These are phyloP conservation scores for Halcyon smyrnensis DNA, from an alignment of 2,797 vertebrate species.

Conservation along the genomic window DNA sequence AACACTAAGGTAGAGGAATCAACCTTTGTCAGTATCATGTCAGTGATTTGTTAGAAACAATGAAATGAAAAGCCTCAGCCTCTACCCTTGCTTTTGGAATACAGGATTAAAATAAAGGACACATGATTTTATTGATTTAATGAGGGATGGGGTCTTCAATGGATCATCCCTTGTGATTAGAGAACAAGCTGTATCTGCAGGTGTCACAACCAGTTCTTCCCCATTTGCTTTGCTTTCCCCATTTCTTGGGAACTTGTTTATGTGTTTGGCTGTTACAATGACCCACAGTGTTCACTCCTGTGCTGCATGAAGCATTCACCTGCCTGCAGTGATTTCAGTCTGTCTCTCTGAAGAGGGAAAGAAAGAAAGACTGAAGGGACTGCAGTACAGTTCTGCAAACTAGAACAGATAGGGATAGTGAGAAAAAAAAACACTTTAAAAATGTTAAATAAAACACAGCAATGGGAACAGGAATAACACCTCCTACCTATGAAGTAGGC, in stretches of 20 bases:
- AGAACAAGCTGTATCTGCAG: constrained; percentile 28
- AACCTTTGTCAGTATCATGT: constrained; percentile 75
- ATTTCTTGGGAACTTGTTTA: constrained; percentile 52
- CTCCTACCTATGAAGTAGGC: constrained; percentile 60
- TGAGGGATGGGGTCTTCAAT: constrained; percentile 60
- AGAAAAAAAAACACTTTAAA: not conserved
- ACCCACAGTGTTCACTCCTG: constrained; percentile 54
- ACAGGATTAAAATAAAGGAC: constrained; percentile 79
- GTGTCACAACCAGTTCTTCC: constrained; percentile 22
- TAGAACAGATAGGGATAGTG: constrained; percentile 21
- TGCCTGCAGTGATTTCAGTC: constrained; percentile 64
- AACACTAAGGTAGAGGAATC: constrained; percentile 78
- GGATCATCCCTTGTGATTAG: constrained; percentile 43
- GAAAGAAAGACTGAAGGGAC: not conserved
- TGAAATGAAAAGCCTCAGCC: constrained; percentile 70
- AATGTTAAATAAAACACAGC: constrained; percentile 59
- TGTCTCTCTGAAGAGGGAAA: constrained; percentile 49
- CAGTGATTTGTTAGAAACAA: constrained; percentile 76
- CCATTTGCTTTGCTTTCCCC: constrained; percentile 9
- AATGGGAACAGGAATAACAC: constrained; percentile 58
- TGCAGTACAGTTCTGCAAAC: constrained; percentile 6
- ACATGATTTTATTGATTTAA: constrained; percentile 81
- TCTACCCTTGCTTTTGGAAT: constrained; percentile 68
- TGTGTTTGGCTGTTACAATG: constrained; percentile 46
- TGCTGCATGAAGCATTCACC: constrained; percentile 58